A percentile compares a stretch with the other conserved stretches of the same genome.
phyloP scores from a whole-genome alignment of 37 sponge, comb jelly and placozoan genomes.

The Lycopodina hypogea region DNA sequence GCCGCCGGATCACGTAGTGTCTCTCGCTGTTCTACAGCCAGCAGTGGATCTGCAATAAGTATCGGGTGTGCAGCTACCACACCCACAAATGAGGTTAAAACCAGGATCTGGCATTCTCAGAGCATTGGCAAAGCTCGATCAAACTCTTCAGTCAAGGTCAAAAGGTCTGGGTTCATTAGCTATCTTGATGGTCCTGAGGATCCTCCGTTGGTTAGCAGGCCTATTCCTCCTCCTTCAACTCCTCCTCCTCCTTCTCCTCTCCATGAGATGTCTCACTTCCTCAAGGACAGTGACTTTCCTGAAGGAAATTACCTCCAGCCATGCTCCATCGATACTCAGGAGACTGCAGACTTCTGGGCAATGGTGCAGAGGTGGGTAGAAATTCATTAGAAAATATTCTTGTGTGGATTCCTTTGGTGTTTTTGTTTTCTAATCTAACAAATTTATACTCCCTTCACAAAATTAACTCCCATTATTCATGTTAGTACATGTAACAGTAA shows the following conservation, averaged over 20 bases:
- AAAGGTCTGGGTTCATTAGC: slow-evolving; percentile 19
- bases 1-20: too few relatives aligned
- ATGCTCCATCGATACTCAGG: neutral
- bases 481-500: too few relatives aligned
- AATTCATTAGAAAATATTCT: neutral
- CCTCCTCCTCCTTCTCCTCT: slow-evolving; percentile 13
- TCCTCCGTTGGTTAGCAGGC: neutral
- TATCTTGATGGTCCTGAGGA: slow-evolving; percentile 19
- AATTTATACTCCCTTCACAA: too few relatives aligned
- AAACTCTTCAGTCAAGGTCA: slow-evolving; percentile 2
- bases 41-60: too few relatives aligned
- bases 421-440: too few relatives aligned
- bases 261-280: slow-evolving; percentile 5
- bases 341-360: slow-evolving; percentile 40
- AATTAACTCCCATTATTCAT: too few relatives aligned
- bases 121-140: neutral
- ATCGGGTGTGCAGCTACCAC: too few relatives aligned
- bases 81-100: neutral
- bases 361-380: slow-evolving; percentile 31
- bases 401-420: too few relatives aligned
- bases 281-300: neutral
- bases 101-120: neutral
- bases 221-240: neutral
- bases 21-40: too few relatives aligned
- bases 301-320: slow-evolving; percentile 1